Conservation (phyloP, 2,888 invertebrate genomes). For the Drosophila sordidula region DNA sequence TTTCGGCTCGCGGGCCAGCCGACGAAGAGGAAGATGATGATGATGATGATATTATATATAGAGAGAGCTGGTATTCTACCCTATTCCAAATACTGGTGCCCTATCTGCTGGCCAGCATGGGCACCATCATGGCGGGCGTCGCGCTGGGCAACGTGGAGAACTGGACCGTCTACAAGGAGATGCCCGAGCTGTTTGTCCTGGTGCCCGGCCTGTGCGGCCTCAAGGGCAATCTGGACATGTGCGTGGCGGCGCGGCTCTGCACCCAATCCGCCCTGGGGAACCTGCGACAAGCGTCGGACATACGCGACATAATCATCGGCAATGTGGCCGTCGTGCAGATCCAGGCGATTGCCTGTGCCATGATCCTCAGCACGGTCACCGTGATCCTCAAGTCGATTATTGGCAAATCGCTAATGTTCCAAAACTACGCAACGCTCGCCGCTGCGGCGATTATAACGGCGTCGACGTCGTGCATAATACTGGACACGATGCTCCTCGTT, state of each 20-base stretch:
- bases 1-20: neutral
- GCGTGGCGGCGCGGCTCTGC: slow-evolving; percentile 45
- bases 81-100: slow-evolving; percentile 39
- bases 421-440: slow-evolving; percentile 10
- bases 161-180: slow-evolving; percentile 42
- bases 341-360: slow-evolving; percentile 51
- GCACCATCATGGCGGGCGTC: slow-evolving; percentile 52
- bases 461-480: slow-evolving; percentile 36
- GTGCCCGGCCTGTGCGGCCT: slow-evolving; percentile 52
- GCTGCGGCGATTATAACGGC: slow-evolving; percentile 45
- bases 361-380: slow-evolving; percentile 14
- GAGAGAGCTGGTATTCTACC: slow-evolving; percentile 41
- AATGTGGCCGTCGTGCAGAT: slow-evolving; percentile 57
- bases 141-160: slow-evolving; percentile 46
- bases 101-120: slow-evolving; percentile 40
- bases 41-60: neutral
- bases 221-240: slow-evolving; percentile 61
- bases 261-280: slow-evolving; percentile 48
- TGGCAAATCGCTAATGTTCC: neutral
- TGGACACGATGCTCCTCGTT: slow-evolving; percentile 45
- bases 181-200: slow-evolving; percentile 40
- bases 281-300: neutral
- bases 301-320: slow-evolving; percentile 39
- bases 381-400: neutral
- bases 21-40: neutral